Evolutionary conservation across 2,797 vertebrate genomes (phyloP).

Genomic region (Etheostoma nigrum): DNA sequence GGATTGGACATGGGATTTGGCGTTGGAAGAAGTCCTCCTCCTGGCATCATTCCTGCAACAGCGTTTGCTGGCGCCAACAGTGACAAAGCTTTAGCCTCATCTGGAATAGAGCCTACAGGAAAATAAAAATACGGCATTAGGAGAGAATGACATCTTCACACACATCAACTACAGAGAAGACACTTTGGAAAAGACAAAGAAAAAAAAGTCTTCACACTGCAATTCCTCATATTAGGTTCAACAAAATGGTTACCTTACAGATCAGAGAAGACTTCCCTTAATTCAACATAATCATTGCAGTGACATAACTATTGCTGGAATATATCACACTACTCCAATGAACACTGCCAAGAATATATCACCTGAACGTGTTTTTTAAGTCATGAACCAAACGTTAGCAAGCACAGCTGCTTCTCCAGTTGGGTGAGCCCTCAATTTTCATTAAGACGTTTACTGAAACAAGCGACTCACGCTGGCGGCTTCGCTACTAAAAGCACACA

Average conservation of each 20-base stretch:
- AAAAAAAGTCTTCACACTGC: slow-evolving; percentile 74
- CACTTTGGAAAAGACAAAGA: slow-evolving; percentile 56
- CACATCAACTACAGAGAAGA: slow-evolving; percentile 57
- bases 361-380: slow-evolving; percentile 99
- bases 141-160: slow-evolving; percentile 31
- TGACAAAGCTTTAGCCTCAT: slow-evolving; percentile 99
- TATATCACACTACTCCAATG: slow-evolving; percentile 98
- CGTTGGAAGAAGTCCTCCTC: slow-evolving; percentile 97
- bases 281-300: slow-evolving; percentile 82
- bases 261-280: slow-evolving; percentile 76
- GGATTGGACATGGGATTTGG: slow-evolving; percentile 91
- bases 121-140: slow-evolving; percentile 83
- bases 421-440: slow-evolving; percentile 99
- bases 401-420: slow-evolving; percentile 99
- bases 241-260: slow-evolving; percentile 81
- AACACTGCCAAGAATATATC: slow-evolving; percentile 99
- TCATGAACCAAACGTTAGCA: slow-evolving; percentile 99
- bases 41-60: slow-evolving; percentile 97
- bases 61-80: slow-evolving; percentile 98
- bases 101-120: slow-evolving; percentile 98
- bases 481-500: slow-evolving; percentile 99
- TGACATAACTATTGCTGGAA: slow-evolving; percentile 84
- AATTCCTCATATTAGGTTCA: slow-evolving; percentile 85
- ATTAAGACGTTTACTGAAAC: slow-evolving; percentile 99
- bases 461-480: slow-evolving; percentile 99